Base-by-base conservation (phyloP, 2,888 invertebrate species). In the Stegana nigrithorax region DNA sequence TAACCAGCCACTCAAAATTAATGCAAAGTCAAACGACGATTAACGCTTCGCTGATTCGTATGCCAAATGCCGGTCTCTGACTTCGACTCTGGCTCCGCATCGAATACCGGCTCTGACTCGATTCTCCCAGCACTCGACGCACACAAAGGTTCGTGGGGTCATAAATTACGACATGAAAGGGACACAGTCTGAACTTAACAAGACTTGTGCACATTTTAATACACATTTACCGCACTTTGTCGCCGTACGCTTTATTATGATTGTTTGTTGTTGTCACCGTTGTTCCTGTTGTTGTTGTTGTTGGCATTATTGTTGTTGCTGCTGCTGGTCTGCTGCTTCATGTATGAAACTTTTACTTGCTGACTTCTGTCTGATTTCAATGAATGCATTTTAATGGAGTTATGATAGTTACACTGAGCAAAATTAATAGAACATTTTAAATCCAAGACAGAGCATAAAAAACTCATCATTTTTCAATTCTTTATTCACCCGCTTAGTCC, bases 31-130 rank as follows among this genome's bases (percentile, higher is more conserved):
- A 75, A 75, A 80, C 81, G 75, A 68, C 75, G 81, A 75, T 80
- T 80, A 75, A 75, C 75, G 75, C 81, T 80, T 80, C 73, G 75
- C 71, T 75, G 75, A 74, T 73, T 75, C 23, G n/a, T n/a, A n/a
- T n/a, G n/a, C n/a, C n/a, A n/a, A n/a, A n/a, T n/a, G n/a, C n/a
- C n/a, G 45, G 10, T 14, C 14, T 8, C 29, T 17, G n/a, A 2
- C 36, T 25, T 2, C 39, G 14, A 39, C 14, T 39, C 39, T 39
- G n/a, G n/a, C n/a, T n/a, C n/a, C n/a, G n/a, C n/a, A n/a, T n/a
- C n/a, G n/a, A n/a, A n/a, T n/a, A n/a, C n/a, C n/a, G n/a, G n/a
- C n/a, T n/a, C n/a, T n/a, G n/a, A 10, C 29, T 29, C 10, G 29
- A 5, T 29, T 29, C 29, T 29, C 29, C 29, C 29, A 7, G 29